These are phyloP conservation scores for Phymatocera aterrima DNA, from an alignment of 2,888 invertebrate species.

Conservation along the genomic window DNA sequence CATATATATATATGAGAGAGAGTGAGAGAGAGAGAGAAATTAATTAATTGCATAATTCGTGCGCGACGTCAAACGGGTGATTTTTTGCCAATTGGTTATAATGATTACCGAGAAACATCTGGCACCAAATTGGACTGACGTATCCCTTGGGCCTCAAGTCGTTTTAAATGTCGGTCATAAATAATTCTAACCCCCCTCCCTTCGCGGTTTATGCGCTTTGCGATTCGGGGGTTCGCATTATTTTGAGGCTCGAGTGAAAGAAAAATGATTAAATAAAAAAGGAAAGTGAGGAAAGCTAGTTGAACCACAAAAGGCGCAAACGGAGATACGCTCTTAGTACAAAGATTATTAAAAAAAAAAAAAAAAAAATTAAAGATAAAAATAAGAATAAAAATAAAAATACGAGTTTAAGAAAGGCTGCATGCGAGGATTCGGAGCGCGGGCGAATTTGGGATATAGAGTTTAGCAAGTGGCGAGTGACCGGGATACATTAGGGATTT, in stretches of 20 bases:
- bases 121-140: slow-evolving; percentile 43
- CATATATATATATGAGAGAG: not conserved
- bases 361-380: too few relatives aligned
- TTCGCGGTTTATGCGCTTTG: not conserved
- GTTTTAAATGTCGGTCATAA: not conserved
- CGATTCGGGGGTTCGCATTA: not conserved
- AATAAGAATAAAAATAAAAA: slow-evolving; percentile 50
- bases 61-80: slow-evolving; percentile 29
- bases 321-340: slow-evolving; percentile 64
- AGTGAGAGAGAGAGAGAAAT: not conserved
- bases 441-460: slow-evolving; percentile 38
- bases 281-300: not conserved
- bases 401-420: slow-evolving; percentile 52
- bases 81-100: not conserved
- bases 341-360: slow-evolving; percentile 56
- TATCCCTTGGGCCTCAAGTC: slow-evolving; percentile 3
- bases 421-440: slow-evolving; percentile 15
- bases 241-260: too few relatives aligned
- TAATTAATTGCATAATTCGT: not conserved
- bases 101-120: slow-evolving; percentile 28
- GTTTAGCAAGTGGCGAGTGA: not conserved
- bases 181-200: not conserved
- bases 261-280: not conserved
- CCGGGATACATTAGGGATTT: slow-evolving; percentile 15
- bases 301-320: slow-evolving; percentile 16